Evolutionary conservation across 2,797 vertebrate genomes (phyloP).

Genomic region (Falco rusticolus): DNA sequence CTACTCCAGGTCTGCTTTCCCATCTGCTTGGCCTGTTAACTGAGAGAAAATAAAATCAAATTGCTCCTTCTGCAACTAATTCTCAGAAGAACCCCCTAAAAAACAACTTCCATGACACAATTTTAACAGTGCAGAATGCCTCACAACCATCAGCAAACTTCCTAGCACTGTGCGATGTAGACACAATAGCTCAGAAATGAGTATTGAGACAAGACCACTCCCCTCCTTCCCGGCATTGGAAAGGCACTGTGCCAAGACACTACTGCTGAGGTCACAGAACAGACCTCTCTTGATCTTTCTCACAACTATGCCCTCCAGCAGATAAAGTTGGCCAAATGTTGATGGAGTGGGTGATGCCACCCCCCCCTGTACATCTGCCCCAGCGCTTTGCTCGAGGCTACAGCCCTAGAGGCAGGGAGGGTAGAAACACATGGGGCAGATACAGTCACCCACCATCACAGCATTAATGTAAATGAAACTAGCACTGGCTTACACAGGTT

Average conservation of each 20-base stretch:
- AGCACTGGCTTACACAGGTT: accelerated
- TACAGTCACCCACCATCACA: background rate
- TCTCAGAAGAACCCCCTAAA: conserved; percentile 71
- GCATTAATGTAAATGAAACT: background rate
- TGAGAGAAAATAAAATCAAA: conserved; percentile 79
- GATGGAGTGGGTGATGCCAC: background rate
- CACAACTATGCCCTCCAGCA: background rate
- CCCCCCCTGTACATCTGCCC: background rate
- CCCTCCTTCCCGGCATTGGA: background rate
- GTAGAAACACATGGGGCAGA: background rate
- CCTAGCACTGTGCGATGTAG: conserved; percentile 14
- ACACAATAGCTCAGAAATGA: conserved; percentile 12
- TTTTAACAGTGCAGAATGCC: conserved; percentile 67
- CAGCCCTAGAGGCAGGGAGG: background rate
- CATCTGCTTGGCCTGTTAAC: conserved; percentile 80
- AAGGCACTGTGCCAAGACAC: conserved; percentile 17
- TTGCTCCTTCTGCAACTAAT: conserved; percentile 78
- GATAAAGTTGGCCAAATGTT: background rate
- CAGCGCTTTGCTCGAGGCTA: background rate
- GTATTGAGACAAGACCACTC: background rate
- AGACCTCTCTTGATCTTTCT: conserved; percentile 5
- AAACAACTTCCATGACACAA: conserved; percentile 62
- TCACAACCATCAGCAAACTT: conserved; percentile 67
- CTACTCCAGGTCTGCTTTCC: conserved; percentile 77
- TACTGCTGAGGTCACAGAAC: background rate